A percentile compares a stretch with the other conserved stretches of the same genome.
phyloP scores from a whole-genome alignment of 2,113 vertebrate species.

The Lepus europaeus region DNA sequence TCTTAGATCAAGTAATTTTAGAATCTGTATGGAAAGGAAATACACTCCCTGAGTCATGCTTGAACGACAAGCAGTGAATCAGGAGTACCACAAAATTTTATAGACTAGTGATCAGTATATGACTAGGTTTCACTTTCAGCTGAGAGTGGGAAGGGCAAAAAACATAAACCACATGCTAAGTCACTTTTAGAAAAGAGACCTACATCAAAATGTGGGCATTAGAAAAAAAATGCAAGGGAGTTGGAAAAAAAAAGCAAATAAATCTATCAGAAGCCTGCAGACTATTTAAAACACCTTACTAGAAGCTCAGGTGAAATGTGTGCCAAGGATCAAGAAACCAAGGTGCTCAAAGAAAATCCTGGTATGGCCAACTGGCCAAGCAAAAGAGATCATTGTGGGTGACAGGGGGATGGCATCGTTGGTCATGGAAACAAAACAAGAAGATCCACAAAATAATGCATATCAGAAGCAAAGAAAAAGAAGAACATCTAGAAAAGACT shows the following conservation, averaged over 20 bases:
- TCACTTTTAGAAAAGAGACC: slow-evolving; percentile 63
- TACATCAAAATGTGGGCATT: slow-evolving; percentile 62
- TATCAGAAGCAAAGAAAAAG: slow-evolving; percentile 47
- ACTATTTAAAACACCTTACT: slow-evolving; percentile 70
- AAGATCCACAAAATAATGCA: slow-evolving; percentile 62
- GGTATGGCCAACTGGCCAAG: slow-evolving; percentile 53
- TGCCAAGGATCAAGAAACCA: slow-evolving; percentile 68
- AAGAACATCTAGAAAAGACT: background rate
- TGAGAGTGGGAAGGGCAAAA: slow-evolving; percentile 59
- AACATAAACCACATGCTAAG: slow-evolving; percentile 61
- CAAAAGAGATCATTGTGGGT: slow-evolving; percentile 50
- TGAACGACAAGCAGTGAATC: slow-evolving; percentile 74
- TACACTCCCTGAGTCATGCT: slow-evolving; percentile 20
- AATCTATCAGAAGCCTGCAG: slow-evolving; percentile 64
- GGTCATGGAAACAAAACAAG: slow-evolving; percentile 19
- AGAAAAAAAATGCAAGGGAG: slow-evolving; percentile 30
- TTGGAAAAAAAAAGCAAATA: background rate
- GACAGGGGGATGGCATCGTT: background rate
- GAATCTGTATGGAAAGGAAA: slow-evolving; percentile 74
- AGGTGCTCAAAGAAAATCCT: slow-evolving; percentile 64
- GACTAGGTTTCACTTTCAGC: slow-evolving; percentile 65
- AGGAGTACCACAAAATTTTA: slow-evolving; percentile 68
- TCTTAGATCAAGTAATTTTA: slow-evolving; percentile 74
- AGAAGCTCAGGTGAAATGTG: slow-evolving; percentile 19
- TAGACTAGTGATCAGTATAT: slow-evolving; percentile 69